Percentiles rank a stretch among this genome's conserved stretches.
Evolutionary conservation across 2,113 vertebrate species (phyloP).

Genomic region (Nibea albiflora): DNA sequence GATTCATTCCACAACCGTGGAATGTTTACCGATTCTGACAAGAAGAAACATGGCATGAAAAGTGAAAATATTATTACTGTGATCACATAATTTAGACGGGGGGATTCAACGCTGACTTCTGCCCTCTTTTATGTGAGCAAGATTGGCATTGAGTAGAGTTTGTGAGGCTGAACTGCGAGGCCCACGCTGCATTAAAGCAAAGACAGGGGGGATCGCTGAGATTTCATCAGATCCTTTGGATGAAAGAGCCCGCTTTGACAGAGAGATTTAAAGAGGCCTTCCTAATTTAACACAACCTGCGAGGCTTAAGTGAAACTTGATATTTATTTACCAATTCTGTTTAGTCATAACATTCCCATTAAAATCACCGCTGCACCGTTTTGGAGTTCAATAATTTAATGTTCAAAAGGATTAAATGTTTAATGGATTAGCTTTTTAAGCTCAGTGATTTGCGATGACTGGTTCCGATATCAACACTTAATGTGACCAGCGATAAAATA

Average conservation of each 20-base stretch:
- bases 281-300: constrained; percentile 48
- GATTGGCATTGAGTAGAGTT: constrained; percentile 17
- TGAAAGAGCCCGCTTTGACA: constrained; percentile 57
- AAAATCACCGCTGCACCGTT: neutral
- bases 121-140: constrained; percentile 48
- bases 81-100: constrained; percentile 31
- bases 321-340: constrained; percentile 33
- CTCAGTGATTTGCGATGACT: neutral
- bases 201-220: constrained; percentile 50
- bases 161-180: constrained; percentile 37
- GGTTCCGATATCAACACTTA: constrained; percentile 2
- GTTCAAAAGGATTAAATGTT: constrained; percentile 26
- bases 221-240: constrained; percentile 61
- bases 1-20: neutral
- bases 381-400: neutral
- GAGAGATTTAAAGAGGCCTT: constrained; percentile 55
- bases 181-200: constrained; percentile 47
- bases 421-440: neutral
- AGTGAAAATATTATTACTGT: constrained; percentile 14
- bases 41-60: neutral
- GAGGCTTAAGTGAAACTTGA: constrained; percentile 29
- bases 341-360: constrained; percentile 34
- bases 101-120: constrained; percentile 25
- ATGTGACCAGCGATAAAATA: constrained; percentile 5
- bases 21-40: constrained; percentile 1